Base-by-base conservation (phyloP, 2,113 vertebrate species). In the Microcebus jonahi region DNA sequence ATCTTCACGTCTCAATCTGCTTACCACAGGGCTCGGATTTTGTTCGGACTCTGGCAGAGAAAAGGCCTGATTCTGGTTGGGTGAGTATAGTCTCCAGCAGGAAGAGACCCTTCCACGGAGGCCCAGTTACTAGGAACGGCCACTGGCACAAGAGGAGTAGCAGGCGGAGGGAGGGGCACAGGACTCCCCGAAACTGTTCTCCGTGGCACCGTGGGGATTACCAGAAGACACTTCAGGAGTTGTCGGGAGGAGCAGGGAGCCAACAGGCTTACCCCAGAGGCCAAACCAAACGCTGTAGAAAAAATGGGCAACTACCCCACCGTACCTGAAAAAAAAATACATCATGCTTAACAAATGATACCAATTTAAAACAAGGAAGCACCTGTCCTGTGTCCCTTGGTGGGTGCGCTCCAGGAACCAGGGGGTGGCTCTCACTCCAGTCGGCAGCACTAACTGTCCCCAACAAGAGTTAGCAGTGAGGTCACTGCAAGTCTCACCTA, bases 31-130 rank as follows among this genome's bases (percentile, higher is more conserved):
- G 98, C 92, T 98, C 98, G 0, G 99, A 99, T 70, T 99, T 99
- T 88, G 98, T 99, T 42, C 99, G 99, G 73, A 98, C 98, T 96
- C 98, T 99, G 94, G 99, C 99, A 89, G 99, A 99, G 94, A 99
- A 98, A 97, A 99, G 92, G 77, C 98, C 96, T 18, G 98, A 99
- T 18, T 97, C 98, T 8, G 99, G 99, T 93, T 98, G 98, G 98
- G 99, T 99, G 97, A 99, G 99, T 99, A 12, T 76, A 8, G 39
- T 23, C 63, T 92, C 65, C 76, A 27, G 55, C 39, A 70, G 29
- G 34, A 25, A 25, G 9, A 25, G 20, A 4, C 8, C 53, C 88
- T 88, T 34, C 75, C 6, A 0, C 2, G 45, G 34, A 50, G 23
- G 5, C 15, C 10, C 0, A 4, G 48, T 39, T 31, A 31, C 27